These are phyloP conservation scores for Caenorhabditis panamensis DNA, from an alignment of 2,888 invertebrate species.

Conservation along the genomic window DNA sequence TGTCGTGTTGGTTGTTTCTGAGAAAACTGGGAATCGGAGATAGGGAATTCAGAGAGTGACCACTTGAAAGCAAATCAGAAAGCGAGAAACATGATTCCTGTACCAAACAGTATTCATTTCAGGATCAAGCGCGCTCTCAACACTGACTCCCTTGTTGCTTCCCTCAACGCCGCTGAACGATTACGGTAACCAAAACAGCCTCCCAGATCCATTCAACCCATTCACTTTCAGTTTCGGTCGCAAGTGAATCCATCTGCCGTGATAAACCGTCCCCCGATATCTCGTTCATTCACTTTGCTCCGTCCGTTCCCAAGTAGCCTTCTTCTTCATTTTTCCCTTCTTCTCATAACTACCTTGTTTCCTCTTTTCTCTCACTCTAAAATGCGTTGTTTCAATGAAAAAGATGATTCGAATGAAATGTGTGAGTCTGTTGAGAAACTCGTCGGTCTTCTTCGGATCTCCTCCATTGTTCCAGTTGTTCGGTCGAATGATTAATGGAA, in stretches of 20 bases:
- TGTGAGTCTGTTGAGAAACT: slow-evolving; percentile 42
- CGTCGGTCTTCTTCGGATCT: background rate
- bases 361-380: background rate
- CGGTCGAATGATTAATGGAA: slow-evolving; percentile 6
- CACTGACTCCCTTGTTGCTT: slow-evolving; percentile 63
- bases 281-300: background rate
- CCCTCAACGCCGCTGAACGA: slow-evolving; percentile 69
- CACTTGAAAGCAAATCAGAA: too few relatives aligned
- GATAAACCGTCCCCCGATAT: background rate
- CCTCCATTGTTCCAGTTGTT: slow-evolving; percentile 2
- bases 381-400: slow-evolving; percentile 5
- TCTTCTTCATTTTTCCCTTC: slow-evolving; percentile 16
- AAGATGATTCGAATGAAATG: slow-evolving; percentile 18
- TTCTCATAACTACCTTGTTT: background rate
- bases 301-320: slow-evolving; percentile 1
- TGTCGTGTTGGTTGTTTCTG: too few relatives aligned
- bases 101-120: slow-evolving; percentile 10
- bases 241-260: slow-evolving; percentile 17
- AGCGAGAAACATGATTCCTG: background rate
- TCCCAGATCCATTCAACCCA: background rate
- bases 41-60: too few relatives aligned
- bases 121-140: slow-evolving; percentile 64
- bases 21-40: too few relatives aligned
- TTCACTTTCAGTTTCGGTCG: slow-evolving; percentile 32
- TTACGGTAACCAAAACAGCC: slow-evolving; percentile 63